Evolutionary conservation across 2,113 vertebrate species (phyloP).

Genomic region (Esox niger): DNA sequence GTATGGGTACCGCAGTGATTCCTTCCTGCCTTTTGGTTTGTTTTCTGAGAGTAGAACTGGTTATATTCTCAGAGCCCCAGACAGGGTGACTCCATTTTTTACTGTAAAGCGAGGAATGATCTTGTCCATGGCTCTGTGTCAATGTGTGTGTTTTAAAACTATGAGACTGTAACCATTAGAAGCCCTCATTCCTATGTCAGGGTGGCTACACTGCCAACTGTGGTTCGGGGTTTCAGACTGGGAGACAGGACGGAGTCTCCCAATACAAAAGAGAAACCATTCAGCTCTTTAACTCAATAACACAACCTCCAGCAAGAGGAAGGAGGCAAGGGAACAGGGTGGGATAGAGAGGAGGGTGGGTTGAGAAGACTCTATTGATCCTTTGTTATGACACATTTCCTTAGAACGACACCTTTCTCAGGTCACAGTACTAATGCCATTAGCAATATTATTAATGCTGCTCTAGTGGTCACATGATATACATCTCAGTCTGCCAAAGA

Average conservation of each 20-base stretch:
- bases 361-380: conserved; percentile 60
- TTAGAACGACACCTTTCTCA: conserved; percentile 57
- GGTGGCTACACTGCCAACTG: conserved; percentile 72
- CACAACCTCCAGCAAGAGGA: conserved; percentile 56
- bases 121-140: conserved; percentile 8
- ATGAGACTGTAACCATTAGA: conserved; percentile 68
- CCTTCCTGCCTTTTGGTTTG: conserved; percentile 47
- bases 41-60: conserved; percentile 52
- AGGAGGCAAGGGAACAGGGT: neutral
- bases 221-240: conserved; percentile 77
- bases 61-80: conserved; percentile 44
- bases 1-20: conserved; percentile 45
- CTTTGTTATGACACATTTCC: conserved; percentile 68
- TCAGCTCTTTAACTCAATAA: conserved; percentile 72
- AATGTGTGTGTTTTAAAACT: conserved; percentile 38
- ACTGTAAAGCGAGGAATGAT: neutral
- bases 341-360: conserved; percentile 37
- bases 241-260: conserved; percentile 81
- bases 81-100: conserved; percentile 42
- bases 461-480: conserved; percentile 54
- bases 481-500: conserved; percentile 56
- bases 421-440: conserved; percentile 55
- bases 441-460: conserved; percentile 66
- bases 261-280: conserved; percentile 79
- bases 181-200: conserved; percentile 69